Evolutionary conservation across 1,140 invertebrate species (phyloP), one percentile per base, ranked within the genome.

Genomic region (Holcopasites calliopsidis): DNA sequence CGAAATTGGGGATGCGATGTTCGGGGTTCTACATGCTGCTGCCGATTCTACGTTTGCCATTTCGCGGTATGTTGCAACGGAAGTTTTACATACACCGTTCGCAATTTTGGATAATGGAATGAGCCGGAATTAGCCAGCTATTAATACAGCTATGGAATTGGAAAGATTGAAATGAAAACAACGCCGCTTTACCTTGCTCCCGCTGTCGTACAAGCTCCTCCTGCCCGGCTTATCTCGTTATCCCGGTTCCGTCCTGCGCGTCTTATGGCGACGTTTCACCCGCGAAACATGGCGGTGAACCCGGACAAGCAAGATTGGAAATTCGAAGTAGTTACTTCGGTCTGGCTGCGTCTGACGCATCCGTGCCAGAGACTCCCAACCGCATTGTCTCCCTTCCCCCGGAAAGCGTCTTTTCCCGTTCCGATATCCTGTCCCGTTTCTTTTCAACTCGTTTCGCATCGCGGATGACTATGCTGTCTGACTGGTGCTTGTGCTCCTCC

Each of bases 241-340:
- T 26, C 23, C 5, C 26, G 0, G 26, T 18, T 21, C 13, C 11
- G 1, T 38, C 3, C 18, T 31, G 8, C 5, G 26, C 11, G 44
- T 11, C 31, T 55, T 35, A 42, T 18, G 42, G 21, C 42, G 33
- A 49, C 33, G 42, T 71, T 62, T 50, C 44, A 62, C n/a, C 6
- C 8, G 16, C 42, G 3, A 11, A 21, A 1, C 1, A 3, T 21
- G 0, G n/a, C 0, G 33, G 49, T 16, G 44, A 65, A 65, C 28
- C 23, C 21, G 10, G 40, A 42, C 23, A 52, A 16, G 40, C 28
- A 21, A 69, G 60, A 76, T 57, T 62, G 73, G 69, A 87, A 84
- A 84, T 86, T 84, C 73, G 55, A 79, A 85, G 82, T 80, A 76
- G 58, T 57, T 76, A 78, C 84, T 57, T 47, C 58, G 82, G 75